Evolutionary conservation across 2,888 invertebrate genomes (phyloP).

Genomic region (Diaphora mendica): DNA sequence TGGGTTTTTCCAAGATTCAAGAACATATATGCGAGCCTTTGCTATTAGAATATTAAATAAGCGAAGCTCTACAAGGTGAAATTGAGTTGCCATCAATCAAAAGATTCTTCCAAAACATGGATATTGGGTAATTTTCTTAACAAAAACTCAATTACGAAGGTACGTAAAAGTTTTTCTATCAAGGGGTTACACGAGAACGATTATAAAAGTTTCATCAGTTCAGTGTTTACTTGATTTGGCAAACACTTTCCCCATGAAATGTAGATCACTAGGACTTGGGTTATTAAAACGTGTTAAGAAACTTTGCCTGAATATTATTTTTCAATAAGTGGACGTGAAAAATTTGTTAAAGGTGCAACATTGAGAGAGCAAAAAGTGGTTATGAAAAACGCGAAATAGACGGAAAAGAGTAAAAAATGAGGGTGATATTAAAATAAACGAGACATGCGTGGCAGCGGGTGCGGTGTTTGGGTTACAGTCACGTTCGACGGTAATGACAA

Average conservation of each 20-base stretch:
- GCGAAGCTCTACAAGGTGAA: slow-evolving; percentile 43
- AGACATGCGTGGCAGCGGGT: slow-evolving; percentile 66
- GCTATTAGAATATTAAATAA: slow-evolving; percentile 43
- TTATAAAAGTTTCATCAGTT: slow-evolving; percentile 63
- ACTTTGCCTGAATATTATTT: slow-evolving; percentile 53
- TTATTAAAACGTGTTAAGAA: slow-evolving; percentile 47
- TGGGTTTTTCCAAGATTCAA: slow-evolving; percentile 24
- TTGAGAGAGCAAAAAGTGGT: slow-evolving; percentile 64
- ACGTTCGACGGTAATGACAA: slow-evolving; percentile 81
- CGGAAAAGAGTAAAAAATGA: slow-evolving; percentile 76
- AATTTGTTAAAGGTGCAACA: slow-evolving; percentile 71
- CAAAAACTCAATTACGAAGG: slow-evolving; percentile 54
- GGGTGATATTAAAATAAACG: slow-evolving; percentile 79
- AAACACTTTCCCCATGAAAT: slow-evolving; percentile 31
- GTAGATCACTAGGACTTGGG: slow-evolving; percentile 67
- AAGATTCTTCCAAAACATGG: slow-evolving; percentile 48
- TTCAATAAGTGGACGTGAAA: slow-evolving; percentile 57
- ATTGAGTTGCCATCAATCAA: slow-evolving; percentile 43
- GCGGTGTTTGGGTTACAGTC: slow-evolving; percentile 75
- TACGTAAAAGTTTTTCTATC: slow-evolving; percentile 65
- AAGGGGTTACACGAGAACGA: slow-evolving; percentile 61
- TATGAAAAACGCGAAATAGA: slow-evolving; percentile 63
- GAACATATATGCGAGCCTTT: slow-evolving; percentile 29
- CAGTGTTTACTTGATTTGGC: slow-evolving; percentile 49
- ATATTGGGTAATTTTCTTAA: slow-evolving; percentile 55